Percentiles rank a stretch among this genome's conserved stretches.
Evolutionary conservation across 2,113 vertebrate genomes (phyloP).

Genomic region (Antidorcas marsupialis): DNA sequence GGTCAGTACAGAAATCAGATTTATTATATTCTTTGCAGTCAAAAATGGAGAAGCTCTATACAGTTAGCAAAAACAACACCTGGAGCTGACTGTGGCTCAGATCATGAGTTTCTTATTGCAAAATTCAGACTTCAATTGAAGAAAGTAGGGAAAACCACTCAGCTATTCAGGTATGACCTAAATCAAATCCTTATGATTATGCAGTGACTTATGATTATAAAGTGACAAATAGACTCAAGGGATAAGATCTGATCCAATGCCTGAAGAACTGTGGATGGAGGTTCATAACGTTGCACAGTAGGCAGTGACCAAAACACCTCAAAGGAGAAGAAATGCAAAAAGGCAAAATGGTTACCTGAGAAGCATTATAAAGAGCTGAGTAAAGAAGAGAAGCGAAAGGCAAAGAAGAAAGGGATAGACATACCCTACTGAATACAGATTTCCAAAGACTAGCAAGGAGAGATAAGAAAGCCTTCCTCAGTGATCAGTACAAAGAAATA

Average conservation of each 20-base stretch:
- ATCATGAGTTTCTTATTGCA: neutral
- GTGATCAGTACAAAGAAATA: neutral
- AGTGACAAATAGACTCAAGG: neutral
- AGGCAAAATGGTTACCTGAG: neutral
- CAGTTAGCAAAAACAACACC: neutral
- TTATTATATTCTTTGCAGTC: neutral
- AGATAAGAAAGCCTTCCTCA: neutral
- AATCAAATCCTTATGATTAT: neutral
- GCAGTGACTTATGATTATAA: neutral
- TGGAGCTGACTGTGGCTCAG: neutral
- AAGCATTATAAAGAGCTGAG: neutral
- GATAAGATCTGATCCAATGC: neutral
- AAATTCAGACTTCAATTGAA: neutral
- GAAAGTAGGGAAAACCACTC: neutral
- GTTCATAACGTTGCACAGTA: neutral
- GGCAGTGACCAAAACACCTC: neutral
- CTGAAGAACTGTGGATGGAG: neutral
- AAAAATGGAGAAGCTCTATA: neutral
- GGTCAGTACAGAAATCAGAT: neutral
- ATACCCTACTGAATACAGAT: neutral
- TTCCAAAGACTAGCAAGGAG: neutral
- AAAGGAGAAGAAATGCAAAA: neutral
- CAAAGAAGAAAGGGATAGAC: neutral
- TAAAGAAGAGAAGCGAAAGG: neutral
- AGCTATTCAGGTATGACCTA: neutral